These are phyloP conservation scores for Arrhopalites spinosus DNA, from an alignment of 2,888 invertebrate genomes.

Conservation along the genomic window DNA sequence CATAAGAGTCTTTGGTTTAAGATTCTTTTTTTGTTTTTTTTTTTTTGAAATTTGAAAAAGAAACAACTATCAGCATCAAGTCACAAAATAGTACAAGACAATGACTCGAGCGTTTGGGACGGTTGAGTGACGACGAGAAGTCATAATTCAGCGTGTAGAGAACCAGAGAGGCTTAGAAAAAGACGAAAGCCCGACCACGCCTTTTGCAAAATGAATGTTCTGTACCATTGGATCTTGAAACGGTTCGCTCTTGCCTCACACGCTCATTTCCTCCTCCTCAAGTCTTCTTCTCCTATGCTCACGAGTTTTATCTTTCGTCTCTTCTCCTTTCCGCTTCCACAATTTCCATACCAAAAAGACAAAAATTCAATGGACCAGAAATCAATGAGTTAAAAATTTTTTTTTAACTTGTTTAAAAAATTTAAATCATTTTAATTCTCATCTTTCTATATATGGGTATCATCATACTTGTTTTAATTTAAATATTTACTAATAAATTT, in stretches of 20 bases:
- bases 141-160: slow-evolving; percentile 34
- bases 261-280: slow-evolving; percentile 32
- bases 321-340: slow-evolving; percentile 16
- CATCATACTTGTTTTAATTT: too few relatives aligned
- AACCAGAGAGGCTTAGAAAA: neutral
- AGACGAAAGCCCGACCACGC: slow-evolving; percentile 35
- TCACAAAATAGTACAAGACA: slow-evolving; percentile 8
- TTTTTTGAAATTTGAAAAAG: too few relatives aligned
- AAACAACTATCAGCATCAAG: neutral
- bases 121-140: slow-evolving; percentile 35
- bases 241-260: slow-evolving; percentile 12
- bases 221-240: slow-evolving; percentile 38
- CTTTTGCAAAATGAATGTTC: slow-evolving; percentile 45
- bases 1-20: too few relatives aligned
- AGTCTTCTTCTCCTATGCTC: too few relatives aligned
- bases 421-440: too few relatives aligned
- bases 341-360: neutral
- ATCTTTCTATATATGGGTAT: too few relatives aligned
- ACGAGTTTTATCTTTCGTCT: neutral
- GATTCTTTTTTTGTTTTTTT: too few relatives aligned
- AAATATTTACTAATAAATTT: too few relatives aligned
- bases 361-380: slow-evolving; percentile 8
- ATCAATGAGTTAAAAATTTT: too few relatives aligned
- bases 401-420: too few relatives aligned
- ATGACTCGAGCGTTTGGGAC: slow-evolving; percentile 31